phyloP scores from a whole-genome alignment of 2,113 vertebrate genomes.

The Chinchilla lanigera region DNA sequence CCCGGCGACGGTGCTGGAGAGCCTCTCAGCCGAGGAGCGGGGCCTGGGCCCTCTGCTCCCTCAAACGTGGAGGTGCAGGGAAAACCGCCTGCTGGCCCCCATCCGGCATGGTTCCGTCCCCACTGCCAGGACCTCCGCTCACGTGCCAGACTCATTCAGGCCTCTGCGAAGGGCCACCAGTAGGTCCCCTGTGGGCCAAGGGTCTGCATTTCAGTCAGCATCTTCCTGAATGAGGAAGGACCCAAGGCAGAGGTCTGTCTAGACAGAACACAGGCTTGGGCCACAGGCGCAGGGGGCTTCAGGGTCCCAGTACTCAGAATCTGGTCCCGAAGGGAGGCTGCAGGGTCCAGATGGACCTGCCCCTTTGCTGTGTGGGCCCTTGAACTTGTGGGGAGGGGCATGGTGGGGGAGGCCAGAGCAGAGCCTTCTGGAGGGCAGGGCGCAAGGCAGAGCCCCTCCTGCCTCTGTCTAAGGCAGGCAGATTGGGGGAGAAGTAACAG shows the following conservation, averaged over 20 bases:
- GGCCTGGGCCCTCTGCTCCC: background rate
- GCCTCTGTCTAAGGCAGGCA: background rate
- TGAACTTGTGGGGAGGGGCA: background rate
- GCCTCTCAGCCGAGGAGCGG: rapidly evolving
- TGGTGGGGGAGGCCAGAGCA: background rate
- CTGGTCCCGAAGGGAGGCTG: background rate
- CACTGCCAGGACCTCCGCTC: background rate
- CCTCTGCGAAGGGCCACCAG: rapidly evolving
- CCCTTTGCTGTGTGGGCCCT: background rate
- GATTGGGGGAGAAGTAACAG: rapidly evolving
- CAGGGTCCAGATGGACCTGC: background rate
- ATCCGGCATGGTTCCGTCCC: background rate
- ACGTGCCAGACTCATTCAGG: rapidly evolving
- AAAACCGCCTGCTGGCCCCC: background rate
- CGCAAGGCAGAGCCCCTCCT: no score
- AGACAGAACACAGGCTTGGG: rapidly evolving
- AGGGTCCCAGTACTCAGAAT: background rate
- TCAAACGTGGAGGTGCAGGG: background rate
- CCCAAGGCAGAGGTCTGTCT: background rate
- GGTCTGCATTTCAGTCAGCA: background rate
- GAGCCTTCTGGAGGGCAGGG: background rate
- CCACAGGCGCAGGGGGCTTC: background rate
- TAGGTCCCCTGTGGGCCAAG: background rate
- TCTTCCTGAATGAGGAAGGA: background rate
- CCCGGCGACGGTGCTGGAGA: rapidly evolving